Evolutionary conservation across 2,888 invertebrate genomes (phyloP).

Genomic region (Sicus ferrugineus): DNA sequence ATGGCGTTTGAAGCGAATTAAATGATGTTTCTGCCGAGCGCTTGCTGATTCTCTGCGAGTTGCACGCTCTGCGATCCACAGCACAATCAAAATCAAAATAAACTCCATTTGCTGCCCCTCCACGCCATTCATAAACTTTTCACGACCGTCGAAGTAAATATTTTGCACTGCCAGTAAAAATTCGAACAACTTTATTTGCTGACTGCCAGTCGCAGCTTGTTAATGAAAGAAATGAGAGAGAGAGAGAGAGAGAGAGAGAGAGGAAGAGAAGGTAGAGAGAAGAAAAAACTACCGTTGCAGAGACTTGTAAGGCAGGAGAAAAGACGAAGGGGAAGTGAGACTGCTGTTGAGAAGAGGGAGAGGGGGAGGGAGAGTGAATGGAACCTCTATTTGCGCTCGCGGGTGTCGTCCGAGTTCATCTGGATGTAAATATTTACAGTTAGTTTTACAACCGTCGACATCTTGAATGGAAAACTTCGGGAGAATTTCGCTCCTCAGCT

Average conservation of each 20-base stretch:
- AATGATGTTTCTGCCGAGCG: neutral
- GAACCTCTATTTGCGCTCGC: no score
- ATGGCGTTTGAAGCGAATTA: no score
- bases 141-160: constrained; percentile 1
- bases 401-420: no score
- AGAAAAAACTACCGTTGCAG: neutral
- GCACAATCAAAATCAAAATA: neutral
- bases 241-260: no score
- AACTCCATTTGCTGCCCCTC: neutral
- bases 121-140: neutral
- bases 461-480: no score
- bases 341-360: no score
- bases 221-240: no score
- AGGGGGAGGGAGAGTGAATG: no score
- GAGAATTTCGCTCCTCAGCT: no score
- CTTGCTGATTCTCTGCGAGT: neutral
- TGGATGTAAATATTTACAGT: no score
- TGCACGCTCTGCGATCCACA: neutral
- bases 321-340: neutral
- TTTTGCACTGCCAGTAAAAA: neutral
- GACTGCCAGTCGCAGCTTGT: neutral
- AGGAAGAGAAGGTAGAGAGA: neutral
- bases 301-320: neutral
- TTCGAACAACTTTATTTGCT: neutral
- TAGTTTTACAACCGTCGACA: no score